Evolutionary conservation across 2,888 invertebrate species (phyloP).

Genomic region (Megastigmus dorsalis): DNA sequence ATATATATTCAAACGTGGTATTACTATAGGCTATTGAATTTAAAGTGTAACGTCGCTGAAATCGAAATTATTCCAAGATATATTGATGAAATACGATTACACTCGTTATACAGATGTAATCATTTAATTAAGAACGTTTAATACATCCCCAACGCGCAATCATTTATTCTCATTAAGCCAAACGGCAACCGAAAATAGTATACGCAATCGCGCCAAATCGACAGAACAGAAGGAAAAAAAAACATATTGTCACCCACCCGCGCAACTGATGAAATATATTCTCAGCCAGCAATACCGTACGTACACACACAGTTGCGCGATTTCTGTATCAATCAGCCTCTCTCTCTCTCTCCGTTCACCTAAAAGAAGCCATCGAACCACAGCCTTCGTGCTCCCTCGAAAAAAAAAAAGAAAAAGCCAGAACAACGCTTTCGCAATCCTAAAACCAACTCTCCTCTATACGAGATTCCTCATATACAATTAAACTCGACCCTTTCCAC

Average conservation of each 20-base stretch:
- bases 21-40: too few relatives aligned
- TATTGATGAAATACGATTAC: too few relatives aligned
- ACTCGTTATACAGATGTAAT: too few relatives aligned
- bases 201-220: too few relatives aligned
- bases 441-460: background rate
- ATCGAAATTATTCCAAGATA: too few relatives aligned
- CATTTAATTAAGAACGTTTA: too few relatives aligned
- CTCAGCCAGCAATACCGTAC: background rate
- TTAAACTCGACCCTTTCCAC: too few relatives aligned
- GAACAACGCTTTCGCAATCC: slow-evolving; percentile 25
- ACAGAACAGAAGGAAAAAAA: background rate
- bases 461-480: slow-evolving; percentile 29
- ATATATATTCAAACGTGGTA: too few relatives aligned
- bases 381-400: background rate
- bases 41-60: too few relatives aligned
- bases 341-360: background rate
- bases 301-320: background rate
- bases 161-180: too few relatives aligned
- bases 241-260: background rate
- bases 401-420: background rate
- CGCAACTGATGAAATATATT: background rate
- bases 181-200: too few relatives aligned
- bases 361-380: background rate
- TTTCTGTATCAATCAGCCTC: background rate
- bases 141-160: too few relatives aligned